phyloP scores from a whole-genome alignment of 2,113 vertebrate genomes.

The Mus pahari region DNA sequence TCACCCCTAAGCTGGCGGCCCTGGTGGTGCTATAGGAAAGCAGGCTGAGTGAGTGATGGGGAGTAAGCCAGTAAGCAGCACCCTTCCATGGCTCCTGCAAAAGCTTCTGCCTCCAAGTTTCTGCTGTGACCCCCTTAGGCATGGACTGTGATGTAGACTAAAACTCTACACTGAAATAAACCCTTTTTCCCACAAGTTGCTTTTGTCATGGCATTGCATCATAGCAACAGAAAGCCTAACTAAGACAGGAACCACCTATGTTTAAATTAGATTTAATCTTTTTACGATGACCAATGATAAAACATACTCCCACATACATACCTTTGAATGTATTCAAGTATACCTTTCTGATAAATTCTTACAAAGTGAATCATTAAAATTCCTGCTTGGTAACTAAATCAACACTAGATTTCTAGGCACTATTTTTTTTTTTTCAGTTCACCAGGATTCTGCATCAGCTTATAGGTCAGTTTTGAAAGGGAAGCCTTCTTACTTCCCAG shows the following conservation, averaged over 20 bases:
- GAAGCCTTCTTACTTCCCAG: background rate
- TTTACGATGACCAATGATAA: background rate
- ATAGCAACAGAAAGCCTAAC: background rate
- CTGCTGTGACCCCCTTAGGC: background rate
- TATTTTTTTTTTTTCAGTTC: background rate
- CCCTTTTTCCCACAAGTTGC: background rate
- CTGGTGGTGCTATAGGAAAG: background rate
- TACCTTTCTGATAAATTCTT: constrained; percentile 42
- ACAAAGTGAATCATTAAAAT: background rate
- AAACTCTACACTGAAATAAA: background rate
- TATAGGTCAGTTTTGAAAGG: constrained; percentile 25
- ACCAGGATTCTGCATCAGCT: background rate
- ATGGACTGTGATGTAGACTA: background rate
- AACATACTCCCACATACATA: background rate
- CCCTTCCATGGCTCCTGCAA: too few relatives aligned
- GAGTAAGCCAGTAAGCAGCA: background rate
- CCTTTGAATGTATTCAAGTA: background rate
- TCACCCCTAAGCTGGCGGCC: background rate
- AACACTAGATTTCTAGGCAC: constrained; percentile 2
- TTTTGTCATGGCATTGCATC: background rate
- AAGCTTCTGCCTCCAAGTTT: background rate
- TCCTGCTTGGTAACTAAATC: constrained; percentile 5
- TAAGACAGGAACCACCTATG: background rate
- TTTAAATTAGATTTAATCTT: constrained; percentile 3
- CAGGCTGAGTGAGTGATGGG: background rate